Evolutionary conservation across 2,888 invertebrate genomes (phyloP).

Genomic region (Sminthurinus aureus): DNA sequence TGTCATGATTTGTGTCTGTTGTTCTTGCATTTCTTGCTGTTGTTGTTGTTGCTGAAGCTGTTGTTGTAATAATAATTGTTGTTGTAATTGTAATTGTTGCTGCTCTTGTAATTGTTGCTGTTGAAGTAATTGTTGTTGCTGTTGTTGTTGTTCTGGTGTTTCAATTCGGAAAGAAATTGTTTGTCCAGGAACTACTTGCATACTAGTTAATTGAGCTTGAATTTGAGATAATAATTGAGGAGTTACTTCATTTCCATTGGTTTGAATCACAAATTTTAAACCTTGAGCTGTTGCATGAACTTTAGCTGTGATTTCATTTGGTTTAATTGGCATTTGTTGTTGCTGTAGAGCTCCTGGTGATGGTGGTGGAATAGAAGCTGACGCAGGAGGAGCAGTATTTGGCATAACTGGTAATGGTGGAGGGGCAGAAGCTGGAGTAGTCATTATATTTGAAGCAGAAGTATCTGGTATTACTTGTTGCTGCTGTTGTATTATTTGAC

Average conservation of each 20-base stretch:
- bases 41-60: not conserved
- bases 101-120: conserved; percentile 7
- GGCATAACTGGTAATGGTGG: conserved; percentile 32
- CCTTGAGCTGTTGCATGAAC: conserved; percentile 86
- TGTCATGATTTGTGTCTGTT: not conserved
- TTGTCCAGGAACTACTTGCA: conserved; percentile 34
- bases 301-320: conserved; percentile 55
- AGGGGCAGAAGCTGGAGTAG: conserved; percentile 34
- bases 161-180: conserved; percentile 37
- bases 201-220: conserved; percentile 88
- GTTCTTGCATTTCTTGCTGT: not conserved
- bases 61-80: not conserved
- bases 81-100: not conserved
- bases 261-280: conserved; percentile 85
- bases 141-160: conserved; percentile 12
- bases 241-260: conserved; percentile 79
- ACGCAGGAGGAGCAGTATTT: conserved; percentile 32
- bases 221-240: conserved; percentile 69
- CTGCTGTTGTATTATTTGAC: conserved; percentile 58
- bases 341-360: too few species aligned
- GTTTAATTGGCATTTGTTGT: not conserved
- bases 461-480: conserved; percentile 58
- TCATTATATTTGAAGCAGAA: conserved; percentile 32
- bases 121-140: not conserved
- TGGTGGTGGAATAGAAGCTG: conserved; percentile 10